Percentiles rank a stretch among this genome's conserved stretches.
These are phyloP conservation scores for Coreius guichenoti DNA, from an alignment of 2,797 vertebrate species.

Conservation along the genomic window DNA sequence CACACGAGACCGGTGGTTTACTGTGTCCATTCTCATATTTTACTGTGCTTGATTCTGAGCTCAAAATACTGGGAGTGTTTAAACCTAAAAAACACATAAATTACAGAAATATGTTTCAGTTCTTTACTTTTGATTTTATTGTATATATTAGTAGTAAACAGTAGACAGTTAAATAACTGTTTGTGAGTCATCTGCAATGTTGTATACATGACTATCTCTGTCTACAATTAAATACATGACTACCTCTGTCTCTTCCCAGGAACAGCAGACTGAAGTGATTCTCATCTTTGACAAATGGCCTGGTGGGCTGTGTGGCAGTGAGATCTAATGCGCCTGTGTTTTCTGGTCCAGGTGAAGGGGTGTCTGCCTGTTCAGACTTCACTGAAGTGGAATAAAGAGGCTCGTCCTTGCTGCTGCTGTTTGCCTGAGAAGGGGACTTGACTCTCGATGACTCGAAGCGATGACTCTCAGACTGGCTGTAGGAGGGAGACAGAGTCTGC, in stretches of 20 bases:
- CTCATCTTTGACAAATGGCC: conserved; percentile 94
- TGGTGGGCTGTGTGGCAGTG: conserved; percentile 88
- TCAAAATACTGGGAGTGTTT: conserved; percentile 88
- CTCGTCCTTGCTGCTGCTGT: conserved; percentile 82
- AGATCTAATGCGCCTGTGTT: conserved; percentile 93
- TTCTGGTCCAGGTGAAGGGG: conserved; percentile 86
- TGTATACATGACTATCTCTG: background rate
- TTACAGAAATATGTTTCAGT: conserved; percentile 64
- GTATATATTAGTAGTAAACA: background rate
- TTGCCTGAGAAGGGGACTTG: conserved; percentile 86
- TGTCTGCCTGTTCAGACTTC: conserved; percentile 97
- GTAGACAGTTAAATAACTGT: too few species aligned
- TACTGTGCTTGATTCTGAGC: conserved; percentile 91
- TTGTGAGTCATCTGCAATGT: background rate
- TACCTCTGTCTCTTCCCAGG: conserved; percentile 96
- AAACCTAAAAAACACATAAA: conserved; percentile 87
- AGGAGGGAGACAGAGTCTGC: conserved; percentile 90
- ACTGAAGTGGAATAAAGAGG: conserved; percentile 82
- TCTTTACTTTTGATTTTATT: background rate
- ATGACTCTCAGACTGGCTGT: conserved; percentile 91
- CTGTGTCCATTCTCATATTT: conserved; percentile 98
- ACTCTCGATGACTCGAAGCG: conserved; percentile 65
- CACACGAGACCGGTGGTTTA: conserved; percentile 87
- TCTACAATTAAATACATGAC: conserved; percentile 42
- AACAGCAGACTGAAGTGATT: conserved; percentile 97